Base-by-base conservation (phyloP, 2,797 vertebrate species). In the Lacerta viridis region DNA sequence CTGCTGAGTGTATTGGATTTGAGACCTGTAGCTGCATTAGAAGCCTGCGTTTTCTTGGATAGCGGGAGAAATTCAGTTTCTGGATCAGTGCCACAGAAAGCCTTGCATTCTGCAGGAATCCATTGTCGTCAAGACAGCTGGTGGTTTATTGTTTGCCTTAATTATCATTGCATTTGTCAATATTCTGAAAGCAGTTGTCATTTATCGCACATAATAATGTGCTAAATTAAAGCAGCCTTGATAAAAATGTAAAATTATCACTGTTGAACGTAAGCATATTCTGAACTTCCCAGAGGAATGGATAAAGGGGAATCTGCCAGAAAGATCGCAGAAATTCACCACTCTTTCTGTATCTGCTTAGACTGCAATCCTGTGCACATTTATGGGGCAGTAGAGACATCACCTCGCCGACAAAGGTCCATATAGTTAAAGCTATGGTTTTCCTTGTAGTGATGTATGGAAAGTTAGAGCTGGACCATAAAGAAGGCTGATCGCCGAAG, bases 91-190 rank as follows among this genome's bases (percentile, higher is more conserved):
- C 75, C 46, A 72, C n/a, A 78, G 74, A 84, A 84, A 15, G 29
- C 46, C 5, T 78, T 55, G 33, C 27, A n/a, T 83, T 39, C 25
- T 72, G 64, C 27, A 72, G 43, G 33, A 74, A 27, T 39, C 7
- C 71, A 50, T 85, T 66, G 80, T n/a, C 64, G 50, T 27, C 50
- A 55, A 39, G 46, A 79, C 27, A 78, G 43, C 36, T 7, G 72
- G 64, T 50, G 59, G 69, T 39, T 89, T 76, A 81, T 81, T 50
- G 83, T 85, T 85, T 76, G 59, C 55, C 61, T 89, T 84, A 46
- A 74, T 84, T 85, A 80, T 80, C 20, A 46, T 72, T 75, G 76
- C 68, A 80, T 80, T 88, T 84, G 36, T 84, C 76, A 46, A 46
- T 80, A 85, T 39, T n/a, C 78, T 81, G 86, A 68, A 89, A 91